A percentile compares a stretch with the other conserved stretches of the same genome.
These are phyloP conservation scores for Tetragonula clypearis DNA, from an alignment of 1,140 invertebrate species.

Conservation along the genomic window DNA sequence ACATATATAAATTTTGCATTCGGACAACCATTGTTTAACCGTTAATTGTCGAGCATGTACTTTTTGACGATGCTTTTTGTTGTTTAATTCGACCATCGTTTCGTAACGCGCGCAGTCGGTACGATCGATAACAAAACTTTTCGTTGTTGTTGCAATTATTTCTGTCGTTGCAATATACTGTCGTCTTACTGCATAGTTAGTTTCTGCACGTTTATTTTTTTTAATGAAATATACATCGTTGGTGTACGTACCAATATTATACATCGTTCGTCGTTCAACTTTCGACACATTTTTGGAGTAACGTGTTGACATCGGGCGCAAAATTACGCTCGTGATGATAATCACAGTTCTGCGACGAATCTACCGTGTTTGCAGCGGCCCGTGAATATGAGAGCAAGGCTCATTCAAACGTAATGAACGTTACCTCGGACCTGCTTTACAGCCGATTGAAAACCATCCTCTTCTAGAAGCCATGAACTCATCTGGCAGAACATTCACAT, in stretches of 20 bases:
- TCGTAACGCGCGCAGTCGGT: neutral
- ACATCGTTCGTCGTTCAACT: neutral
- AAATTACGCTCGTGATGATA: constrained; percentile 47
- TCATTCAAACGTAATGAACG: constrained; percentile 37
- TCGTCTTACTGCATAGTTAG: neutral
- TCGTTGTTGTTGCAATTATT: neutral
- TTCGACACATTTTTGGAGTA: neutral
- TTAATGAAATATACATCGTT: too few relatives aligned
- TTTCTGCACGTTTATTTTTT: too few relatives aligned
- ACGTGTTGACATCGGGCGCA: constrained; percentile 11
- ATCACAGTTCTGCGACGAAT: constrained; percentile 44
- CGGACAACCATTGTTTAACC: neutral
- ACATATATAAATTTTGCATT: neutral
- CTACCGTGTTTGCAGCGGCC: constrained; percentile 32
- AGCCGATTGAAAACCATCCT: constrained; percentile 29
- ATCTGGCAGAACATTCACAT: neutral
- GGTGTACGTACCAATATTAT: too few relatives aligned
- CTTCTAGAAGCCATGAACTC: neutral
- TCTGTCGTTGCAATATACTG: neutral
- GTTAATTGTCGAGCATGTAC: neutral
- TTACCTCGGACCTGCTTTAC: constrained; percentile 27
- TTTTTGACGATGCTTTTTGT: constrained; percentile 2
- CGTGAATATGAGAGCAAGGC: constrained; percentile 49
- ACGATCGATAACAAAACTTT: neutral
- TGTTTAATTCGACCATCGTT: neutral